A percentile compares a stretch with the other conserved stretches of the same genome.
These are phyloP conservation scores for Cyrtonyx montezumae DNA, from an alignment of 2,113 vertebrate species.

Conservation along the genomic window DNA sequence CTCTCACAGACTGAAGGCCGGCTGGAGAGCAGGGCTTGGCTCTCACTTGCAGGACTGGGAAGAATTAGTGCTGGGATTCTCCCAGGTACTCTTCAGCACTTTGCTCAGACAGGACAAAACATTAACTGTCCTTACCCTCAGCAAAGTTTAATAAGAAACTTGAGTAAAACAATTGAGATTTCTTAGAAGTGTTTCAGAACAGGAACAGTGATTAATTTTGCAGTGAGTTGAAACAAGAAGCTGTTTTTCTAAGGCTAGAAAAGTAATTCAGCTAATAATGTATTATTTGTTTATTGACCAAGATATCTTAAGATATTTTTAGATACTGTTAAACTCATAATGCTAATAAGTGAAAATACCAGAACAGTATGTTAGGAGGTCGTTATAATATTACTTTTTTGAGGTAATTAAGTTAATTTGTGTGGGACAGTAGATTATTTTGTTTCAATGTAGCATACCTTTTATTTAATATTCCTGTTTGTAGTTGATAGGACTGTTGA, in stretches of 20 bases:
- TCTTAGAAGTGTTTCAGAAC: neutral
- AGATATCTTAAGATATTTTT: neutral
- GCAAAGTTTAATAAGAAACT: neutral
- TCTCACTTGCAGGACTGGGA: neutral
- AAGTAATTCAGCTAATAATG: neutral
- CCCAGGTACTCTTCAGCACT: neutral
- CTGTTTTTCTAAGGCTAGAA: neutral
- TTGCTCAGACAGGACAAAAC: neutral
- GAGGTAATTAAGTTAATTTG: neutral
- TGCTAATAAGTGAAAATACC: neutral
- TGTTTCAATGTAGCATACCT: neutral
- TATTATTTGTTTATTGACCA: neutral
- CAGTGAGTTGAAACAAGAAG: neutral
- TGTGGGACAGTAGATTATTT: neutral
- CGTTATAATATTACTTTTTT: neutral
- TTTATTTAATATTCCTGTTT: neutral
- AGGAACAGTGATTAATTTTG: neutral
- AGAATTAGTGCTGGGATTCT: neutral
- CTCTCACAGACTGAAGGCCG: neutral
- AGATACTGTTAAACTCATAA: neutral
- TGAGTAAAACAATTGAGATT: neutral
- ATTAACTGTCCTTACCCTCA: neutral
- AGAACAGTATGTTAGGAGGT: neutral
- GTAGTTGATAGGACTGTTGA: slow-evolving; percentile 4
- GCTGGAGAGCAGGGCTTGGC: neutral